These are phyloP conservation scores for Mesaphorura yosii DNA, from an alignment of 1,140 invertebrate species.

Conservation along the genomic window DNA sequence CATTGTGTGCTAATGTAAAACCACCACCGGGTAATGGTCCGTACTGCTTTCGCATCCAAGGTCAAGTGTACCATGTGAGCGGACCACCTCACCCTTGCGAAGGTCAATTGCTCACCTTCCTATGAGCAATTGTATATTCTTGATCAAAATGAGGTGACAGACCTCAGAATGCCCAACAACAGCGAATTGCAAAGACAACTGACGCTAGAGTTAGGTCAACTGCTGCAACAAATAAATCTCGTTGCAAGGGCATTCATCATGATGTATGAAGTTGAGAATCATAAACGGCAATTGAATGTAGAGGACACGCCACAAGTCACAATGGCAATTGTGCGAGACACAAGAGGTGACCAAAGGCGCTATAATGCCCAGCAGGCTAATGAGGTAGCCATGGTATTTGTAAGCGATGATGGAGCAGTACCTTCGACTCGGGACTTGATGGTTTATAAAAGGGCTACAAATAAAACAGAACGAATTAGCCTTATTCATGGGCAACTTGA, in stretches of 20 bases:
- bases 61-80: slow-evolving; percentile 32
- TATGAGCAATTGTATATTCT: slow-evolving; percentile 18
- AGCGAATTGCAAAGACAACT: neutral
- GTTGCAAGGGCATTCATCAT: slow-evolving; percentile 7
- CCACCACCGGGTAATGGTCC: slow-evolving; percentile 10
- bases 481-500: slow-evolving; percentile 32
- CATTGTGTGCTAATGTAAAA: slow-evolving; percentile 32
- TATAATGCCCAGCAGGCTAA: slow-evolving; percentile 4
- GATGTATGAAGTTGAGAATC: slow-evolving; percentile 11
- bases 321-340: slow-evolving; percentile 1
- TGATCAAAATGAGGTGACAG: neutral
- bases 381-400: slow-evolving; percentile 24
- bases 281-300: neutral
- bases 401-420: slow-evolving; percentile 11
- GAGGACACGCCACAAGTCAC: slow-evolving; percentile 6
- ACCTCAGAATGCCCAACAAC: neutral
- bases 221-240: slow-evolving; percentile 6
- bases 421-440: slow-evolving; percentile 14
- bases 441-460: slow-evolving; percentile 1
- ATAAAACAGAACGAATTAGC: neutral
- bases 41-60: slow-evolving; percentile 33
- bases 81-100: slow-evolving; percentile 6
- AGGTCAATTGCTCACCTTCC: slow-evolving; percentile 6
- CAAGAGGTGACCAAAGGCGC: slow-evolving; percentile 19
- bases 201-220: neutral